These are phyloP conservation scores for Diogma glabrata DNA, from an alignment of 2,888 invertebrate genomes.

Conservation along the genomic window DNA sequence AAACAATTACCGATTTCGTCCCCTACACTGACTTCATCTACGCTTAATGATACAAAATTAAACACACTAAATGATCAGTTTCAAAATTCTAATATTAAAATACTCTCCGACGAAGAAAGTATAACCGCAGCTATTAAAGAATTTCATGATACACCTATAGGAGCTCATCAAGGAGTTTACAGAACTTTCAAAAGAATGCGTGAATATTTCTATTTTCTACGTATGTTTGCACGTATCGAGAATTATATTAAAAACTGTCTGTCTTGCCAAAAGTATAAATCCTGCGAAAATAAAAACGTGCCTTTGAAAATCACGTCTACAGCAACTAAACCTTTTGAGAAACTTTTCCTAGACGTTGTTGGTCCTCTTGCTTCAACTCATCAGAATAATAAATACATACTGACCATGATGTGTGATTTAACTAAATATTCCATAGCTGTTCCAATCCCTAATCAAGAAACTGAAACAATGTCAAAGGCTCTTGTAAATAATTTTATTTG, in stretches of 20 bases:
- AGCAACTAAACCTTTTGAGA: background rate
- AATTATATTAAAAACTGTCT: background rate
- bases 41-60: no score
- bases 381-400: conserved; percentile 6
- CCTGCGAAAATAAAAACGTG: background rate
- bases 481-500: conserved; percentile 16
- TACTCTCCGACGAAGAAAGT: no score
- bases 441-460: conserved; percentile 10
- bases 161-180: background rate
- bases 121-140: background rate
- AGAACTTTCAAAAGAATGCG: background rate
- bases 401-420: conserved; percentile 13
- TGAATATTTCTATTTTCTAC: background rate
- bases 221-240: background rate
- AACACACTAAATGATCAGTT: no score
- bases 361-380: conserved; percentile 8
- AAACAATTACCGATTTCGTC: no score
- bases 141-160: background rate
- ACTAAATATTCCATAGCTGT: conserved; percentile 11
- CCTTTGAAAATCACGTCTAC: background rate
- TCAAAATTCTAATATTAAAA: no score
- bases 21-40: no score
- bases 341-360: background rate
- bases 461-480: conserved; percentile 12
- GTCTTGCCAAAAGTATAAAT: background rate